Percentiles rank a stretch among this genome's conserved stretches.
phyloP scores from a whole-genome alignment of 1,140 invertebrate species.

The Neodiprion virginianus region DNA sequence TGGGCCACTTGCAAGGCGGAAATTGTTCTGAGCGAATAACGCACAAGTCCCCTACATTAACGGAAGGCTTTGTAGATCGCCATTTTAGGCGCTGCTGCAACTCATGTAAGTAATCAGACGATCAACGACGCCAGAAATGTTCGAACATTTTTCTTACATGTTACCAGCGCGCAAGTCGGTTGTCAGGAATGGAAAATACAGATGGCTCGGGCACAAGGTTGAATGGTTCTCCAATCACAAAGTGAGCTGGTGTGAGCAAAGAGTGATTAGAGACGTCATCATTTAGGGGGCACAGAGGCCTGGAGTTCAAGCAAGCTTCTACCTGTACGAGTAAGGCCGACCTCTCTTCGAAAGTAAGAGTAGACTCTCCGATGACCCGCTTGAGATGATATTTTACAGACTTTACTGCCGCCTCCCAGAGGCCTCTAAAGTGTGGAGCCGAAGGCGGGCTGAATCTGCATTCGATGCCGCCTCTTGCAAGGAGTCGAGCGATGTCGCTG shows the following conservation, averaged over 20 bases:
- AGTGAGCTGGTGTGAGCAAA: slow-evolving; percentile 11
- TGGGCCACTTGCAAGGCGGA: not conserved
- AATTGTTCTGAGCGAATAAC: not conserved
- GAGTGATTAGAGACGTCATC: slow-evolving; percentile 10
- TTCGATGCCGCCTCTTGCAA: not conserved
- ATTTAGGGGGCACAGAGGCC: slow-evolving; percentile 12
- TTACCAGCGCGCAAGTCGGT: slow-evolving; percentile 2
- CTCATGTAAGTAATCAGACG: not conserved
- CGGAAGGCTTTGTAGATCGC: not conserved
- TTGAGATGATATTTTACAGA: not conserved
- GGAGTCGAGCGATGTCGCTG: not conserved
- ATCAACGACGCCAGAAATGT: slow-evolving; percentile 10
- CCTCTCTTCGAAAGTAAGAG: not conserved
- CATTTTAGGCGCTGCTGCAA: slow-evolving; percentile 12
- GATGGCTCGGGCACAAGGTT: not conserved
- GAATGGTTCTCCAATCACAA: slow-evolving; percentile 1
- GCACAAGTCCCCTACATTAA: not conserved
- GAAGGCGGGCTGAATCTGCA: not conserved
- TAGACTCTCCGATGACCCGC: not conserved
- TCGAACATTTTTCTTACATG: not conserved
- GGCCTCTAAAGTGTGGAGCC: not conserved
- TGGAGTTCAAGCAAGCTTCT: slow-evolving; percentile 19
- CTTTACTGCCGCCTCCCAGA: not conserved
- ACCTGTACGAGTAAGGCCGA: not conserved
- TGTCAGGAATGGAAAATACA: not conserved